Percentiles rank a stretch among this genome's conserved stretches.
phyloP scores from a whole-genome alignment of 30 jellyfish, hydroid and myxozoan genomes.

The Sanderia malayensis region DNA sequence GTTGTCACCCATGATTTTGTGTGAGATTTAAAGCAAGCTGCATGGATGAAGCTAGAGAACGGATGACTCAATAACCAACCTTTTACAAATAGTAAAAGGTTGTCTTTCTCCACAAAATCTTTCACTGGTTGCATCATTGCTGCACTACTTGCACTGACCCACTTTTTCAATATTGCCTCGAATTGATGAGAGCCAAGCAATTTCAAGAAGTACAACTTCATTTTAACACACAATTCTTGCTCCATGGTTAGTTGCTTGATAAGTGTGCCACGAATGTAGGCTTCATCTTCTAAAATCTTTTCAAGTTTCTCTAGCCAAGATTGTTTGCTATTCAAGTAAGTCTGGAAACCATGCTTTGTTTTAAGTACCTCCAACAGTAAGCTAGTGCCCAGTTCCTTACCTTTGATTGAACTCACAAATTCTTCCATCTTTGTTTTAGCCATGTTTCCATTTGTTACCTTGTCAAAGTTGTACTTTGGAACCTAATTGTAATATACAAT shows the following conservation, averaged over 20 bases:
- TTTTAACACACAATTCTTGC: slow-evolving; percentile 22
- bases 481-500: slow-evolving; percentile 5
- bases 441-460: slow-evolving; percentile 19
- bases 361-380: slow-evolving; percentile 24
- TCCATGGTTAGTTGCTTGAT: slow-evolving; percentile 33
- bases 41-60: background rate
- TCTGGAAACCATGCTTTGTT: slow-evolving; percentile 41
- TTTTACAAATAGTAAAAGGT: background rate
- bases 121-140: slow-evolving; percentile 22
- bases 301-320: slow-evolving; percentile 36
- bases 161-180: slow-evolving; percentile 11
- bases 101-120: slow-evolving; percentile 17
- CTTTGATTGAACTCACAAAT: background rate
- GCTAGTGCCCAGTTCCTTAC: slow-evolving; percentile 21
- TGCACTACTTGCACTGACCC: slow-evolving; percentile 17
- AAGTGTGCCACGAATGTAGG: slow-evolving; percentile 33
- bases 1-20: slow-evolving; percentile 22
- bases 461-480: slow-evolving; percentile 22
- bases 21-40: slow-evolving; percentile 37
- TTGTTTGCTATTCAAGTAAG: slow-evolving; percentile 13
- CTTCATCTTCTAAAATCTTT: slow-evolving; percentile 30
- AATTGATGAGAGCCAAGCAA: slow-evolving; percentile 32
- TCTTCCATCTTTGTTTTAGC: slow-evolving; percentile 12
- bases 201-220: slow-evolving; percentile 26
- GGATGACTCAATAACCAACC: slow-evolving; percentile 39